Base-by-base conservation (phyloP, 2,888 invertebrate species). In the Malthinus seriepunctatus region DNA sequence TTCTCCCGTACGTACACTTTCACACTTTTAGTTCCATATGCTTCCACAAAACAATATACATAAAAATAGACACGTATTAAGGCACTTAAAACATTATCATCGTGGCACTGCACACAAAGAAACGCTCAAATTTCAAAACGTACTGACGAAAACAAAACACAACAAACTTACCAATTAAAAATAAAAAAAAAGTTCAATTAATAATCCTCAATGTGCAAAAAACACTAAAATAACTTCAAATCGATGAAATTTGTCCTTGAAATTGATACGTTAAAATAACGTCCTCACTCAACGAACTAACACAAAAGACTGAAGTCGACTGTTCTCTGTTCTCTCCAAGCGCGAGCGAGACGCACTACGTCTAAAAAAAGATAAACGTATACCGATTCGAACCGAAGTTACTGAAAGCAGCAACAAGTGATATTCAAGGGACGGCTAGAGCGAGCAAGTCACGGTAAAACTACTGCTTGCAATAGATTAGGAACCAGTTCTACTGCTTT, bases 371-470 rank as follows among this genome's bases (percentile, higher is more conserved):
- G 42, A 33, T 52, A 53, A 65, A 63, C 67, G 64, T 65, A 63
- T 64, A 63, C 62, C 69, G 71, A 68, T 61, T 63, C 51, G 45
- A 59, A 51, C 69, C 71, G 71, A 69, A 57, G 59, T 58, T 59
- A 60, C 63, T 61, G 50, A 66, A 65, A 67, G 62, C 63, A 67
- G 73, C 73, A 73, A 73, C 73, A 73, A 73, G 73, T 73, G 73
- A 73, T 71, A 58, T 54, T 48, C 59, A 58, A 62, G 63, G 60
- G 61, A 46, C 46, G 31, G 15, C 52, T 32, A 51, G 48, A 45
- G 51, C 46, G 48, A 47, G 38, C 32, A 11, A 61, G 51, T 51
- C 57, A 44, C 46, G 49, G 49, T 35, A 42, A 52, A 56, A 60
- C 51, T 55, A 46, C 61, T 45, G 52, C 48, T 23, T 23, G 23